Conservation (phyloP, 1,140 invertebrate species). For the Ditylenchus dipsaci region DNA sequence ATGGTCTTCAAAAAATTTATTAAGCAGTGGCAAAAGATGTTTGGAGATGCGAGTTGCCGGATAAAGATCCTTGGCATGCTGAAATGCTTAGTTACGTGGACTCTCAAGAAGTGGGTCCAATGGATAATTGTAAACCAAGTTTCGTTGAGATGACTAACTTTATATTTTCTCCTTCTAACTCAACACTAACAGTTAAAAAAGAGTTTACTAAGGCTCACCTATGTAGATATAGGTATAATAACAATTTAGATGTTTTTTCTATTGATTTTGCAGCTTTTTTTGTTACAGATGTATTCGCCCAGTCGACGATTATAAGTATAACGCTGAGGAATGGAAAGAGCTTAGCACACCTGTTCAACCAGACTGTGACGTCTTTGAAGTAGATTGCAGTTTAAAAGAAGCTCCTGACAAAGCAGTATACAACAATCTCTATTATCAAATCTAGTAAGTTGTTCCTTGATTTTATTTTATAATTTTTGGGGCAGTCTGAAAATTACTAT, state of each 20-base stretch:
- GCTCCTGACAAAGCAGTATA: neutral
- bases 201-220: neutral
- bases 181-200: neutral
- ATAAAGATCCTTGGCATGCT: slow-evolving; percentile 1
- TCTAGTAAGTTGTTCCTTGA: neutral
- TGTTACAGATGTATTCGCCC: slow-evolving; percentile 6
- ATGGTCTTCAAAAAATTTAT: too few relatives aligned
- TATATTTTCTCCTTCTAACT: neutral
- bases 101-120: neutral
- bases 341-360: neutral
- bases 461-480: too few relatives aligned
- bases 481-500: too few relatives aligned
- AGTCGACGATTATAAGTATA: slow-evolving; percentile 2
- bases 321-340: neutral
- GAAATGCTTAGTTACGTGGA: neutral
- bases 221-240: neutral
- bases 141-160: neutral
- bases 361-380: slow-evolving; percentile 11
- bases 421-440: slow-evolving; percentile 6
- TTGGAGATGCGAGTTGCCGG: neutral
- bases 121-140: neutral
- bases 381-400: neutral
- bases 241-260: neutral
- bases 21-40: neutral
- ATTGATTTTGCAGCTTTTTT: neutral